Conservation (phyloP, 2,888 invertebrate species). For the Rhodophaea formosa region DNA sequence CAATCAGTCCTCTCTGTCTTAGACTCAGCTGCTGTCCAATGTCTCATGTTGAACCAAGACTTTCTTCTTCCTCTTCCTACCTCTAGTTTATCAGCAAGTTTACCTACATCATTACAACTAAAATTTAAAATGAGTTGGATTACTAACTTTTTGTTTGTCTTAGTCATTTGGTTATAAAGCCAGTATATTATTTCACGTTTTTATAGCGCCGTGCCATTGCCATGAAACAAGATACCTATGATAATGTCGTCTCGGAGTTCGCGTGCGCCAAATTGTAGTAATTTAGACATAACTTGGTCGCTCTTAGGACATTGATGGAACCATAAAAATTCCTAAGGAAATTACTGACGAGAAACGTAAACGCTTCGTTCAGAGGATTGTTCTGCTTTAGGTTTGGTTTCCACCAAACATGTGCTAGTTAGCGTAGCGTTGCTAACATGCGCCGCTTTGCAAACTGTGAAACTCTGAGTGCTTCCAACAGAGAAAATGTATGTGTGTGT, state of each 20-base stretch:
- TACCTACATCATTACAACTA: no score
- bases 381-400: neutral
- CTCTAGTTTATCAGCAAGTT: no score
- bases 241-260: conserved; percentile 10
- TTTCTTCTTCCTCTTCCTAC: no score
- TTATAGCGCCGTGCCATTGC: conserved; percentile 1
- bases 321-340: conserved; percentile 7
- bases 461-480: no score
- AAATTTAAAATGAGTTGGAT: no score
- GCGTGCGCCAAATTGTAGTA: conserved; percentile 15
- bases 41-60: no score
- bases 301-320: conserved; percentile 9
- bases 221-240: conserved; percentile 7
- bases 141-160: no score
- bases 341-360: neutral
- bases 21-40: no score
- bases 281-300: conserved; percentile 11
- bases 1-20: no score
- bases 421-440: no score
- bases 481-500: no score
- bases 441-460: no score
- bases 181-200: neutral
- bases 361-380: neutral
- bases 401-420: neutral
- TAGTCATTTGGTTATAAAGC: neutral